Conservation (phyloP, 2,797 vertebrate species). For the Etheostoma perlongum region DNA sequence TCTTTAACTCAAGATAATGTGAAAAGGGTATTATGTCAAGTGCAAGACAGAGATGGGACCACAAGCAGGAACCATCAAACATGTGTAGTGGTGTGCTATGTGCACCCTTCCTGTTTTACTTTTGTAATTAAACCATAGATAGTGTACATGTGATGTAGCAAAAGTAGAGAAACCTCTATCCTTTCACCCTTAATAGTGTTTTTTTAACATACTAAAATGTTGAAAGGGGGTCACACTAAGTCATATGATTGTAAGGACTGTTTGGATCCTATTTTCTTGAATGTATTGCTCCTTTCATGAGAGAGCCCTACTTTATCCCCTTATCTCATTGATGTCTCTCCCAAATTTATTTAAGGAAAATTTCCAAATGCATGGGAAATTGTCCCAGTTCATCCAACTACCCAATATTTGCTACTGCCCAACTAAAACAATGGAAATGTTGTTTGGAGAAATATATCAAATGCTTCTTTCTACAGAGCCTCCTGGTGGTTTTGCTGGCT, state of each 20-base stretch:
- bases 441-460: constrained; percentile 42
- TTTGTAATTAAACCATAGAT: background rate
- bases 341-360: background rate
- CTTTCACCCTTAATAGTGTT: background rate
- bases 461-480: constrained; percentile 22
- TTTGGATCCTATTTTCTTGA: background rate
- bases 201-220: background rate
- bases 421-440: constrained; percentile 8
- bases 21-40: background rate
- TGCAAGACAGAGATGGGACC: too few relatives aligned
- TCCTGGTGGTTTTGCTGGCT: background rate
- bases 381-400: background rate
- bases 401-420: background rate
- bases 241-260: background rate
- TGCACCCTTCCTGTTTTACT: background rate
- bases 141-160: background rate
- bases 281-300: background rate
- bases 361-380: constrained; percentile 12
- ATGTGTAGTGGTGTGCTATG: background rate
- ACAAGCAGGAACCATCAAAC: background rate
- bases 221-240: background rate
- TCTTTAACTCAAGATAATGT: background rate
- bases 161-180: background rate
- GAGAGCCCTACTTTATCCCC: background rate
- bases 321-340: background rate